Evolutionary conservation across 2,113 vertebrate species (phyloP), one percentile per base, ranked within the genome.

Genomic region (Suricata suricatta): DNA sequence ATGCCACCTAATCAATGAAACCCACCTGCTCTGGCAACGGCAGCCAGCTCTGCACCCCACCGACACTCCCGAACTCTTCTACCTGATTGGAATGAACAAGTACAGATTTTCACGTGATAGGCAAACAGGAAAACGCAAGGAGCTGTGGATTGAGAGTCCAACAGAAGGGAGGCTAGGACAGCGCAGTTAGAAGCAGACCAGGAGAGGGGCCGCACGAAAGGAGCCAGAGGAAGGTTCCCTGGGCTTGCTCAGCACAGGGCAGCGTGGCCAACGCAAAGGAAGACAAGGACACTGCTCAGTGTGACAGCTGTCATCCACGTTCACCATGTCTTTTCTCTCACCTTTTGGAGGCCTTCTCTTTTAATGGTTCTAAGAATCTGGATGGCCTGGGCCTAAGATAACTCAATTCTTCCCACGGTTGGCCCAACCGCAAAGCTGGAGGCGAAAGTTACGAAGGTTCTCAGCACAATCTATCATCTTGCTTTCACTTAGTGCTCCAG

Each of bases 301-400:
- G 16, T 69, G 63, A 72, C 64, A 7, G 66, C 11, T 6, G 29
- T 10, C 71, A n/a, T 7, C 71, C 23, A 60, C 16, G 14, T 54
- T 89, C 85, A 38, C 1, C 0, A 14, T 1, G 4, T 74, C 64
- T 60, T 63, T 82, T 33, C 79, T 41, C 69, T 38, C 27, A 17
- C 38, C 44, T 52, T n/a, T 81, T 38, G 35, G 0, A 79, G 76
- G 25, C 50, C 52, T 89, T 76, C 57, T 84, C 79, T 63, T 69
- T 60, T 29, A 35, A 9, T 5, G 13, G 29, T 71, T 77, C 23
- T 3, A 69, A 29, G 63, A 91, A 83, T 68, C 93, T 27, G 77
- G 84, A 88, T 71, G 47, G 93, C 54, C 82, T 29, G 38, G 17
- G 63, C 31, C 74, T 66, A 25, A 76, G 64, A 88, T 13, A 77